Evolutionary conservation across 2,797 vertebrate genomes (phyloP).

Genomic region (Manis crassicaudata): DNA sequence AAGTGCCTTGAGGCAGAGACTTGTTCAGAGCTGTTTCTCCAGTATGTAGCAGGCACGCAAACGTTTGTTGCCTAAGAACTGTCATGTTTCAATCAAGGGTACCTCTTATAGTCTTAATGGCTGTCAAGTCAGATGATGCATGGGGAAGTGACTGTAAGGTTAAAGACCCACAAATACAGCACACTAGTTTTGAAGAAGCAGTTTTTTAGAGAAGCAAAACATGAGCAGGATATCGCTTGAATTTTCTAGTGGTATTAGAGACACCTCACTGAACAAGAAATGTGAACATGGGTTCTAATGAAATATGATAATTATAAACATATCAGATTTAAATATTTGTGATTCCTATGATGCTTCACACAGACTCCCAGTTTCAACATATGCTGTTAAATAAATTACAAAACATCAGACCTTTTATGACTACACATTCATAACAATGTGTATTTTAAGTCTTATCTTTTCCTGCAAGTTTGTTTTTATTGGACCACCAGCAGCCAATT

Average conservation of each 20-base stretch:
- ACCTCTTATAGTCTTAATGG: not conserved
- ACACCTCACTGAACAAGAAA: not conserved
- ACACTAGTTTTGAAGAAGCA: not conserved
- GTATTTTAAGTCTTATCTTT: constrained; percentile 75
- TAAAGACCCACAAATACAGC: not conserved
- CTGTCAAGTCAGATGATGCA: not conserved
- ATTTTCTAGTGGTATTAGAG: not conserved
- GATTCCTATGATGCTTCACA: not conserved
- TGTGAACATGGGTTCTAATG: not conserved
- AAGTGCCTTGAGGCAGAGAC: not conserved
- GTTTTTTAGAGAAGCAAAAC: not conserved
- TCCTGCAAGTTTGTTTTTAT: constrained; percentile 75
- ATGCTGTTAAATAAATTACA: constrained; percentile 2
- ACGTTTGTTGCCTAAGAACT: not conserved
- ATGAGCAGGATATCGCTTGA: not conserved
- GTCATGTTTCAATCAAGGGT: not conserved
- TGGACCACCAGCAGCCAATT: constrained; percentile 81
- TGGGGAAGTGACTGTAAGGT: not conserved
- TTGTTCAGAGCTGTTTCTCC: not conserved
- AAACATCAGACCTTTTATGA: not conserved
- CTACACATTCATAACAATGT: constrained; percentile 45
- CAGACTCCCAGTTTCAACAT: not conserved
- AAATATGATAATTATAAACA: not conserved
- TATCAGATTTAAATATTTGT: not conserved
- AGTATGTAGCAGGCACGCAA: not conserved